phyloP scores from a whole-genome alignment of 1,140 invertebrate genomes.

The Holcopasites calliopsidis region DNA sequence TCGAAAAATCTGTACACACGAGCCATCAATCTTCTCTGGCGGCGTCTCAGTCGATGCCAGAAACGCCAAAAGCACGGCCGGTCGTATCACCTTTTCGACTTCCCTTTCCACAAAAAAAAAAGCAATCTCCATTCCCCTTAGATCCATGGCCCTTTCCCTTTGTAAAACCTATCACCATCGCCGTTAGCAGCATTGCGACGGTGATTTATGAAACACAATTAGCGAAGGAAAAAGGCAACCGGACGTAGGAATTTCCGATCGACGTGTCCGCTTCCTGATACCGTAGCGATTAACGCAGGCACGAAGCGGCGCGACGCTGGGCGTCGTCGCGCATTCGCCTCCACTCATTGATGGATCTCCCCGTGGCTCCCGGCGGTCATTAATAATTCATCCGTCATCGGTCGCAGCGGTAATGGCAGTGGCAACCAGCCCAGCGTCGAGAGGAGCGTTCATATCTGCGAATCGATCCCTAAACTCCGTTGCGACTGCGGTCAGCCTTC shows the following conservation, averaged over 20 bases:
- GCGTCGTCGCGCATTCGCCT: constrained; percentile 39
- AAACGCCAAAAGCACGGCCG: background rate
- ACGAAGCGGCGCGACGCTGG: constrained; percentile 34
- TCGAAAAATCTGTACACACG: background rate
- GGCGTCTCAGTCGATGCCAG: background rate
- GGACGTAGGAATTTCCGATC: constrained; percentile 30
- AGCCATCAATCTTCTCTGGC: background rate
- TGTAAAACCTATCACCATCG: background rate
- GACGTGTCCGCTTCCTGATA: constrained; percentile 40
- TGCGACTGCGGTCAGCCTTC: constrained; percentile 53
- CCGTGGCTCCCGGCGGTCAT: constrained; percentile 60
- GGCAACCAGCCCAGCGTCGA: constrained; percentile 34
- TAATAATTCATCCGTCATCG: constrained; percentile 78
- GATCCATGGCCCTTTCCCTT: background rate
- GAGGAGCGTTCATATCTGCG: constrained; percentile 71
- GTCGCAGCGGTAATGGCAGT: constrained; percentile 55
- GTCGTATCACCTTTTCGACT: background rate
- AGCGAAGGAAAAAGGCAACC: background rate
- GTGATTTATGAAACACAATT: constrained; percentile 24
- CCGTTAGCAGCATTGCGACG: background rate
- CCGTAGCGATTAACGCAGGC: constrained; percentile 38
- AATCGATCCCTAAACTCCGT: constrained; percentile 70
- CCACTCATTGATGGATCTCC: constrained; percentile 54
- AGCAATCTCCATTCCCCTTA: background rate
- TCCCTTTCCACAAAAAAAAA: no score